These are phyloP conservation scores for Odontocerum albicorne DNA, from an alignment of 2,888 invertebrate species.

Conservation along the genomic window DNA sequence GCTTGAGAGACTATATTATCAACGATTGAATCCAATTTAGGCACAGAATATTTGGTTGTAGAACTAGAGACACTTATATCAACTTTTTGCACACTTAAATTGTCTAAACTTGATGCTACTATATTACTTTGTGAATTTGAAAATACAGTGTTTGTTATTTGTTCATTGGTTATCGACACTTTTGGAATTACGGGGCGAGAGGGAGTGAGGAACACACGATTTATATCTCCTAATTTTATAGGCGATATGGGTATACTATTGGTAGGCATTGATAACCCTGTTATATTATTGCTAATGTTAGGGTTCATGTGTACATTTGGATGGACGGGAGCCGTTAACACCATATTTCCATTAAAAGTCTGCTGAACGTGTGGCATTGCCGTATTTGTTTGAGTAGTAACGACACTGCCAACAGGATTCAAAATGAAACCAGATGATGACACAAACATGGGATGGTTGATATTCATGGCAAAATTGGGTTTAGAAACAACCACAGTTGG, in stretches of 20 bases:
- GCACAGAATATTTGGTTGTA: slow-evolving; percentile 20
- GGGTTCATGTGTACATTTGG: slow-evolving; percentile 25
- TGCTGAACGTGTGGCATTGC: slow-evolving; percentile 29
- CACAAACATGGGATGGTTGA: slow-evolving; percentile 51
- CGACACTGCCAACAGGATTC: slow-evolving; percentile 45
- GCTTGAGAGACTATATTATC: slow-evolving; percentile 11
- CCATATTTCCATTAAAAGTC: slow-evolving; percentile 30
- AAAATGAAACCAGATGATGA: slow-evolving; percentile 56
- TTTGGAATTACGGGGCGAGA: slow-evolving; percentile 19
- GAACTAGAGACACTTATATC: slow-evolving; percentile 7
- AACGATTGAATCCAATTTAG: slow-evolving; percentile 14
- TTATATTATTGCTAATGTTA: slow-evolving; percentile 21
- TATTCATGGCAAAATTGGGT: slow-evolving; percentile 56
- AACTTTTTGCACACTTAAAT: slow-evolving; percentile 2
- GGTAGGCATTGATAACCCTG: slow-evolving; percentile 24
- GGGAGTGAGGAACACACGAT: slow-evolving; percentile 27
- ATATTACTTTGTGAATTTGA: slow-evolving; percentile 8
- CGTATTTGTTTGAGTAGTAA: slow-evolving; percentile 42
- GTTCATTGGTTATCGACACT: slow-evolving; percentile 10
- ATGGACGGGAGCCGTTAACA: slow-evolving; percentile 29
- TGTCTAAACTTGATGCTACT: slow-evolving; percentile 4
- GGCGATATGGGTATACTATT: slow-evolving; percentile 32
- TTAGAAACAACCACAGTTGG: slow-evolving; percentile 56
- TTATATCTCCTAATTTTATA: slow-evolving; percentile 28
- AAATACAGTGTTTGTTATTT: not conserved